A percentile compares a stretch with the other conserved stretches of the same genome.
phyloP scores from a whole-genome alignment of 2,888 invertebrate species.

The Pristionchus mayeri region DNA sequence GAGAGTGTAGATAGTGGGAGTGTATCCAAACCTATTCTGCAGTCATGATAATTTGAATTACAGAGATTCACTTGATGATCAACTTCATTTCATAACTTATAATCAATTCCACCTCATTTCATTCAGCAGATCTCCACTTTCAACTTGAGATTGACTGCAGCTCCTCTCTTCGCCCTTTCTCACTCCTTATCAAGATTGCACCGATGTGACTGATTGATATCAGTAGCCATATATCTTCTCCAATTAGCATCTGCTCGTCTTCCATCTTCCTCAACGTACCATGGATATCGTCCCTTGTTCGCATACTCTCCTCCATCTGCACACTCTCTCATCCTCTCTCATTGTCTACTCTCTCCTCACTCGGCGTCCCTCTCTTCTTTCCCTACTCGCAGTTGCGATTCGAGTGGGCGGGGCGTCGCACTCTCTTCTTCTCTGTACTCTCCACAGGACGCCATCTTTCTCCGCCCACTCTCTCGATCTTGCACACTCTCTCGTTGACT shows the following conservation, averaged over 20 bases:
- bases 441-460: conserved; percentile 31
- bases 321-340: conserved; percentile 23
- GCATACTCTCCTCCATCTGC: background rate
- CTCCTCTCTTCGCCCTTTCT: background rate
- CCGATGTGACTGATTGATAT: background rate
- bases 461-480: conserved; percentile 37
- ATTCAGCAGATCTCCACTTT: background rate
- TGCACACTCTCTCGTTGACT: conserved; percentile 23
- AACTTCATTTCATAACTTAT: too few species aligned
- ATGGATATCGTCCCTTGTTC: background rate
- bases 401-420: background rate
- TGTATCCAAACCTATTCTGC: too few species aligned
- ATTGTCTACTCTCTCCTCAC: conserved; percentile 1
- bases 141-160: background rate
- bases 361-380: conserved; percentile 19
- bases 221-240: background rate
- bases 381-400: background rate
- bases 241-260: background rate
- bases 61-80: too few species aligned
- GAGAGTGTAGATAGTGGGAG: background rate
- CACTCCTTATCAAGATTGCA: conserved; percentile 21
- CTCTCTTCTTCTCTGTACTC: conserved; percentile 29
- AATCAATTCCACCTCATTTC: background rate
- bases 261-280: background rate
- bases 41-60: too few species aligned